A percentile compares a stretch with the other conserved stretches of the same genome.
phyloP scores from a whole-genome alignment of 1,140 invertebrate species.

The Drosophila sucinea region DNA sequence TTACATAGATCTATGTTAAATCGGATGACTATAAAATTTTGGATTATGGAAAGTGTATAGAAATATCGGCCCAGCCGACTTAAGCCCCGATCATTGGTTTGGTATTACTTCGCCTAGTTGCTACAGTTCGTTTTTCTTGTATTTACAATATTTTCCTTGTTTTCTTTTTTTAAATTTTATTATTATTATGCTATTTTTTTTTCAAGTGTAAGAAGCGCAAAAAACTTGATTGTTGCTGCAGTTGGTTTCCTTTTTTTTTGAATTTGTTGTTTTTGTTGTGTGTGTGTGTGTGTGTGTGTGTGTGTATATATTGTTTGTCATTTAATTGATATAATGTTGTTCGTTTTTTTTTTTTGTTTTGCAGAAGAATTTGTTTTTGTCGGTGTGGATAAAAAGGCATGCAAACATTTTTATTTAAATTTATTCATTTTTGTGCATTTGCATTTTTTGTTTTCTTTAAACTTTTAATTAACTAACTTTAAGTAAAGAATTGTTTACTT shows the following conservation, averaged over 20 bases:
- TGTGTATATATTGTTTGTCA: conserved; percentile 43
- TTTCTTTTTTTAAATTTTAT: conserved; percentile 30
- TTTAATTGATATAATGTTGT: conserved; percentile 5
- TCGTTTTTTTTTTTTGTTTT: conserved; percentile 13
- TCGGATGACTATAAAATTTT: no score
- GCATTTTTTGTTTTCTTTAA: not conserved
- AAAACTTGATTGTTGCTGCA: conserved; percentile 76
- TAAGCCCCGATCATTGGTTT: not conserved
- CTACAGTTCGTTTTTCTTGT: not conserved
- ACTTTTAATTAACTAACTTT: conserved; percentile 8
- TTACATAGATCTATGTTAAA: no score
- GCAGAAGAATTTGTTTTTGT: conserved; percentile 17
- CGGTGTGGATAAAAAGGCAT: conserved; percentile 53
- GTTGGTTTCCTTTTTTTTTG: conserved; percentile 21
- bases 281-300: conserved; percentile 35
- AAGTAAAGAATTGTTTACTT: conserved; percentile 1
- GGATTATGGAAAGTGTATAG: not conserved
- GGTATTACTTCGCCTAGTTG: not conserved
- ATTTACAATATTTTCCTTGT: conserved; percentile 6
- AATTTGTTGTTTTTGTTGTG: conserved; percentile 2
- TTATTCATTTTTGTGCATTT: conserved; percentile 1
- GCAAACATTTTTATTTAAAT: conserved; percentile 45
- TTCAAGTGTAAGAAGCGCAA: conserved; percentile 62
- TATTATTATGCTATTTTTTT: conserved; percentile 34
- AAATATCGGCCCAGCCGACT: conserved; percentile 2